Conservation (phyloP, 2,113 vertebrate genomes). For the Isichthys henryi region DNA sequence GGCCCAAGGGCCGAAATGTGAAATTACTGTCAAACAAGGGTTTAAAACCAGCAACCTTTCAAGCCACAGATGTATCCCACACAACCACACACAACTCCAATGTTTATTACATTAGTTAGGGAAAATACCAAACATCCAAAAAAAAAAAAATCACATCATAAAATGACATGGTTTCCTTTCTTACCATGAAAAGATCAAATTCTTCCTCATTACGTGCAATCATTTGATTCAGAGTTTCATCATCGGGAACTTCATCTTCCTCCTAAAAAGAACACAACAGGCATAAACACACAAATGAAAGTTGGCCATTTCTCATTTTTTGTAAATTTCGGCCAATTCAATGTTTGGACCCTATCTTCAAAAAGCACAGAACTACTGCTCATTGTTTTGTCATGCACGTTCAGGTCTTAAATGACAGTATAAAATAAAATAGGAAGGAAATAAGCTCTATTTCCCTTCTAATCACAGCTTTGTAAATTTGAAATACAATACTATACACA, state of each 20-base stretch:
- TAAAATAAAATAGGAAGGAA: neutral
- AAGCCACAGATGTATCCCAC: neutral
- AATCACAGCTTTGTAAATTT: neutral
- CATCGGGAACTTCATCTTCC: slow-evolving; percentile 85
- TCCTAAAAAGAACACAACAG: slow-evolving; percentile 54
- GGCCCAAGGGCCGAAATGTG: neutral
- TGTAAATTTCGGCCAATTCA: neutral
- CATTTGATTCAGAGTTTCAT: slow-evolving; percentile 88
- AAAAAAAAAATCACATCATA: neutral
- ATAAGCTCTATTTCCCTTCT: neutral
- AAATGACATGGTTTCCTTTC: slow-evolving; percentile 8
- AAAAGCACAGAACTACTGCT: neutral
- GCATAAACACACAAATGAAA: neutral
- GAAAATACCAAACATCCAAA: neutral
- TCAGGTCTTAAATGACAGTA: neutral
- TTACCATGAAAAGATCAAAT: slow-evolving; percentile 86
- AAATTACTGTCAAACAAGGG: neutral
- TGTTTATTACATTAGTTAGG: neutral
- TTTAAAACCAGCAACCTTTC: neutral
- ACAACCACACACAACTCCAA: neutral
- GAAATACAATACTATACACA: neutral
- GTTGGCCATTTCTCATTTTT: neutral
- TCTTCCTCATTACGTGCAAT: slow-evolving; percentile 82
- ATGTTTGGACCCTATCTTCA: neutral
- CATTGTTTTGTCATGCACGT: neutral